These are phyloP conservation scores for Hirtodrosophila trivittata DNA, from an alignment of 2,888 invertebrate species.

Conservation along the genomic window DNA sequence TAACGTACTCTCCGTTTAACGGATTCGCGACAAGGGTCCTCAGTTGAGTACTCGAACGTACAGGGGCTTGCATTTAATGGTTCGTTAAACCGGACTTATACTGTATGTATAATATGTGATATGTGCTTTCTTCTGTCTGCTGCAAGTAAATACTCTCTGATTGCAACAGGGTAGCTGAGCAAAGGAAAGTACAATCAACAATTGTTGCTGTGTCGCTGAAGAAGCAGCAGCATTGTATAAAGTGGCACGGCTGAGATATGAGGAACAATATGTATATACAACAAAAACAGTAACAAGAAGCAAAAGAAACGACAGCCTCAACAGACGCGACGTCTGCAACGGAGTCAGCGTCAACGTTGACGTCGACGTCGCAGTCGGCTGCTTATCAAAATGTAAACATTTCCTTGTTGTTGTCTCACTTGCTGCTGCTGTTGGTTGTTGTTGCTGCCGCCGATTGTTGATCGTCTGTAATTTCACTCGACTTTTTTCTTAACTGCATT, in stretches of 20 bases:
- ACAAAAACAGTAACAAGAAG: constrained; percentile 1
- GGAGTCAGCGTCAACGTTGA: constrained; percentile 3
- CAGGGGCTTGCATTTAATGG: too few relatives aligned
- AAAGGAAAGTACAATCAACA: constrained; percentile 52
- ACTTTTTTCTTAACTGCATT: background rate
- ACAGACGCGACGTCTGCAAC: background rate
- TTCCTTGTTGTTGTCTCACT: constrained; percentile 40
- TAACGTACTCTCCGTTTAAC: too few relatives aligned
- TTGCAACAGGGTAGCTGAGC: too few relatives aligned
- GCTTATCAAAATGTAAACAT: constrained; percentile 60
- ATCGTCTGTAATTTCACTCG: background rate
- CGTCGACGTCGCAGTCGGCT: constrained; percentile 2
- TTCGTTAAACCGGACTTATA: too few relatives aligned
- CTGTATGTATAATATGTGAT: too few relatives aligned
- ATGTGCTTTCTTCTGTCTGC: too few relatives aligned
- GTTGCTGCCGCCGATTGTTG: constrained; percentile 1
- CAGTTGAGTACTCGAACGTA: too few relatives aligned
- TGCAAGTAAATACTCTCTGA: too few relatives aligned
- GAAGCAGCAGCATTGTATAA: constrained; percentile 1
- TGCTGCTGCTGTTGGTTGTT: constrained; percentile 4
- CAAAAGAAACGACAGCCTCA: too few relatives aligned
- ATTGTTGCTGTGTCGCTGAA: constrained; percentile 19
- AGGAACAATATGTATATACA: constrained; percentile 9
- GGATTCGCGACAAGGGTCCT: too few relatives aligned
- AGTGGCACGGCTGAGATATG: constrained; percentile 39